Evolutionary conservation across 1,140 invertebrate species (phyloP), one percentile per base, ranked within the genome.

Genomic region (Bathynomus jamesi): DNA sequence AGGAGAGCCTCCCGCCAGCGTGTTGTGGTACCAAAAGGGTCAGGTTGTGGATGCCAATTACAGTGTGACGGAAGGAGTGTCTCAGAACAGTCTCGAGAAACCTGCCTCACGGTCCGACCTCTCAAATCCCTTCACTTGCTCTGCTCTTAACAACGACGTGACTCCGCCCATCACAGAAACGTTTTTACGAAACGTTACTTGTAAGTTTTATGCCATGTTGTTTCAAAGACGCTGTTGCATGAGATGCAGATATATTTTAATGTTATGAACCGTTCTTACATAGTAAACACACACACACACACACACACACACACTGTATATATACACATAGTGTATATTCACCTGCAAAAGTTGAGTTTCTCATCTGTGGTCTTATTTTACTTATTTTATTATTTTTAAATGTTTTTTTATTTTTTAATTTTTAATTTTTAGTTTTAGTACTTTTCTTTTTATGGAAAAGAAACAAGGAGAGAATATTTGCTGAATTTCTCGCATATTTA

Each of bases 171-270:
- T 92, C 25, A 88, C 89, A 60, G 86, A 90, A 21, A 89, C 89
- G 25, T 89, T 95, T 27, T 89, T 89, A 78, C 85, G 95, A 67
- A 91, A 95, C 82, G 93, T 96, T 89, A 91, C 91, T 80, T 90
- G 91, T 93, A 85, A 90, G 91, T 91, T 21, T 27, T 5, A 2
- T 0, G 1, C 25, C 46, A 17, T 61, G 27, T 60, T 10, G 0
- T 28, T 11, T 13, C 27, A 31, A 27, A 60, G 8, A 2, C 29
- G n/a, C 61, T 21, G 1, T 21, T 69, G 8, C 1, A 24, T 60
- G n/a, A 17, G 7, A 13, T 31, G 11, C 21, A 4, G 32, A 67
- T 10, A 31, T 5, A 32, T 67, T 40, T 13, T 40, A 40, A 32
- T 29, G 24, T 31, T 4, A n/a, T n/a, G n/a, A n/a, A n/a, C n/a